Percentiles rank a stretch among this genome's conserved stretches.
Conservation (phyloP, 2,797 vertebrate species). For the Pangasius sanitwongsei region DNA sequence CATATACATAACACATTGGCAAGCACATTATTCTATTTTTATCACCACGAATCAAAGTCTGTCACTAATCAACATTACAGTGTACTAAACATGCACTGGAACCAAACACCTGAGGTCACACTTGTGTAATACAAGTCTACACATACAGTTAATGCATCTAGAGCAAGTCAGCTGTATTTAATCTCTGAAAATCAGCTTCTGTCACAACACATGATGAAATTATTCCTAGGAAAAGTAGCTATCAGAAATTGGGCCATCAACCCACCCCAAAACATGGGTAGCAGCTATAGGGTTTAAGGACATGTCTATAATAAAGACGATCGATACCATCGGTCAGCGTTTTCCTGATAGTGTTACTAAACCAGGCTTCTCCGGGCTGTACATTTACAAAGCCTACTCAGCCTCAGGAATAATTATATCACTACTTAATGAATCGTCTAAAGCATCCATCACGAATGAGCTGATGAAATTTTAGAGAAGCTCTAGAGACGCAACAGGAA, state of each 20-base stretch:
- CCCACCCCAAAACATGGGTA: not conserved
- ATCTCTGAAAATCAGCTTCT: not conserved
- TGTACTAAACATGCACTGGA: not conserved
- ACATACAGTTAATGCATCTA: not conserved
- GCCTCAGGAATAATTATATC: not conserved
- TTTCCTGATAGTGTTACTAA: not conserved
- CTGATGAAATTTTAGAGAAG: not conserved
- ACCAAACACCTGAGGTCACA: not conserved
- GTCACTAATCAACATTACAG: no score
- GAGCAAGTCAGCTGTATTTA: not conserved
- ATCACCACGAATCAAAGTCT: not conserved
- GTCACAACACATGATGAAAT: not conserved
- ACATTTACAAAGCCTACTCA: not conserved
- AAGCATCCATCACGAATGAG: not conserved
- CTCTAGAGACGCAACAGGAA: not conserved
- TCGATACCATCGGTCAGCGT: not conserved
- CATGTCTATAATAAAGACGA: not conserved
- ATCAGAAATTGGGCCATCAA: not conserved
- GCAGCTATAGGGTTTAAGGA: not conserved
- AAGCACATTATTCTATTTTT: not conserved
- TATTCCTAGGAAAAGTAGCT: not conserved
- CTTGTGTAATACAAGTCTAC: not conserved
- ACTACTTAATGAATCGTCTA: no score
- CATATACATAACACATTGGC: not conserved
- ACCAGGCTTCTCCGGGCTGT: no score